Base-by-base conservation (phyloP, 2,888 invertebrate genomes). In the Apamea sordens region DNA sequence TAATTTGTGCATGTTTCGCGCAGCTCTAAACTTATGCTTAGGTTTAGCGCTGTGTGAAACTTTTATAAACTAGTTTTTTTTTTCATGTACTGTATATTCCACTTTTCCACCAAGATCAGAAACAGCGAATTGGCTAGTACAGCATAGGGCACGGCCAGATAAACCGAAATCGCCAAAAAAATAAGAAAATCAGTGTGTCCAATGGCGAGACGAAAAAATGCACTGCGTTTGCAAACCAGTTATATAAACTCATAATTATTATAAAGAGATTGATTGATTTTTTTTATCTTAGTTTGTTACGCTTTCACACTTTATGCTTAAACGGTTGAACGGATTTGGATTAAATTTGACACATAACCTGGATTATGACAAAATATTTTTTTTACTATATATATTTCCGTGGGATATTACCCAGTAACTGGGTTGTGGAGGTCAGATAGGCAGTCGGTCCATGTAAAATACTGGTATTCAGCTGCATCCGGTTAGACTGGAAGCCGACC, bases 161-260 rank as follows among this genome's bases (percentile, higher is more conserved):
- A 53, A 13, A 44, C 6, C 0, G 0, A 24, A 1, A 4, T 28
- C 0, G 10, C 24, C 2, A 28, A 76, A 11, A n/a, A 21, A 28
- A 6, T 18, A n/a, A 0, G 0, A 21, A 47, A 36, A 36, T 21
- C 21, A 0, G 0, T 18, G 18, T 10, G 13, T 10, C 0, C 15
- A 28, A 32, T 8, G 13, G 8, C 28, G 8, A 24, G 13, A 44
- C 0, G 7, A 5, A 1, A 32, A 77, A 8, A 24, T n/a, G 2
- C 10, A 28, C 15, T 36, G 36, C 32, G 2, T 68, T 68, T 68
- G 47, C 13, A 13, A 32, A 50, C 5, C 15, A 28, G 32, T 32
- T 21, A 32, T 24, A 24, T n/a, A 13, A n/a, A 13, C 59, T 59
- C 41, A 41, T 41, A 41, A 50, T 18, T 50, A 50, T 18, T 50